Conservation (phyloP, 2,888 invertebrate species). For the Mythimna albipuncta region DNA sequence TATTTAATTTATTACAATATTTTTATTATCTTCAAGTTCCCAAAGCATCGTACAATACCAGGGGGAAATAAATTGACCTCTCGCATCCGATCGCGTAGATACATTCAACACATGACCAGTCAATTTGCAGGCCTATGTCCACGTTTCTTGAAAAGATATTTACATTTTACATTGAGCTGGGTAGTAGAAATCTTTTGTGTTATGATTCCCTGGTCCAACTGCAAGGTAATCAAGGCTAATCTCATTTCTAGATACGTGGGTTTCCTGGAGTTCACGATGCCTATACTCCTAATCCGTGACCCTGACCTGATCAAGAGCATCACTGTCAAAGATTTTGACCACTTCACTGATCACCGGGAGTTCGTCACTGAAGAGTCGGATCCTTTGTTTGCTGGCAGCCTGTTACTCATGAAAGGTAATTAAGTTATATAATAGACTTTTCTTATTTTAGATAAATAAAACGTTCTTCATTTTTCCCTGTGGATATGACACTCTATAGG, state of each 20-base stretch:
- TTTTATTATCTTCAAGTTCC: neutral
- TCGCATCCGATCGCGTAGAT: no score
- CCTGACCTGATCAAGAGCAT: conserved; percentile 89
- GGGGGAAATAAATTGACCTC: conserved; percentile 5
- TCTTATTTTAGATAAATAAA: no score
- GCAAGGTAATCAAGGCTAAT: neutral
- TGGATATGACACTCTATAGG: no score
- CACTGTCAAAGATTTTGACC: conserved; percentile 90
- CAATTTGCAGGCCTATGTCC: no score
- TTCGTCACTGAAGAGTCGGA: conserved; percentile 82
- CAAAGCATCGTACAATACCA: neutral
- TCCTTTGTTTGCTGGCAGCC: conserved; percentile 80
- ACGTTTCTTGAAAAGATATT: no score
- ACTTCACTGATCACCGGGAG: conserved; percentile 87
- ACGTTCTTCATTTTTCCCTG: no score
- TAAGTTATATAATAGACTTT: neutral
- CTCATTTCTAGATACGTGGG: conserved; percentile 79
- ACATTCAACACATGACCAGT: no score
- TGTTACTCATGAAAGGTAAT: conserved; percentile 79
- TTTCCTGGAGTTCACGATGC: conserved; percentile 81
- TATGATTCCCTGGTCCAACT: conserved; percentile 8
- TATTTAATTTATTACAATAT: neutral
- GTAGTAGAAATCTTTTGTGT: neutral
- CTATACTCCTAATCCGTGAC: conserved; percentile 85
- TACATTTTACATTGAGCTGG: no score